Conservation (phyloP, 2,113 vertebrate species). For the Prietella phreatophila region DNA sequence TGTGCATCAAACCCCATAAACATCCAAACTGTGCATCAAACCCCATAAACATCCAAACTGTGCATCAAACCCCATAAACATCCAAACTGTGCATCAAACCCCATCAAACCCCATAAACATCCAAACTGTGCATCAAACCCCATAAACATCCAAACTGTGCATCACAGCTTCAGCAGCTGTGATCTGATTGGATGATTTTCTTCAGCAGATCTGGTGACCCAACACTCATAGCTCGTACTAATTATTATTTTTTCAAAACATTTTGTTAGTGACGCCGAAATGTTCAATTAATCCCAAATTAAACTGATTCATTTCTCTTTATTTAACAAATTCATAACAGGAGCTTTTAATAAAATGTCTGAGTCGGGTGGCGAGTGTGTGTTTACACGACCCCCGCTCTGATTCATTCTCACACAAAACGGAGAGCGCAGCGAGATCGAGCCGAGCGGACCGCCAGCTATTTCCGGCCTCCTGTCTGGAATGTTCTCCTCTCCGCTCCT, state of each 20-base stretch:
- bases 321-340: neutral
- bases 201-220: neutral
- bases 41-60: neutral
- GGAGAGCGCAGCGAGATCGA: neutral
- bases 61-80: neutral
- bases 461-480: neutral
- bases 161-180: neutral
- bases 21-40: neutral
- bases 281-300: neutral
- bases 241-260: too few relatives aligned
- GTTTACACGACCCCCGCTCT: neutral
- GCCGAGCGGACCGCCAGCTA: neutral
- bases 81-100: neutral
- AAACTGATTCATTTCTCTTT: neutral
- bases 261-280: neutral
- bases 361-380: neutral
- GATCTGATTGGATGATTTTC: neutral
- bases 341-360: neutral
- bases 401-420: neutral
- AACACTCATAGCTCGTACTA: too few relatives aligned
- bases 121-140: neutral
- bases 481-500: neutral
- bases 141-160: too few relatives aligned
- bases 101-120: neutral
- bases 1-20: neutral